Conservation (phyloP, 2,113 vertebrate species). For the Melospiza melodia region DNA sequence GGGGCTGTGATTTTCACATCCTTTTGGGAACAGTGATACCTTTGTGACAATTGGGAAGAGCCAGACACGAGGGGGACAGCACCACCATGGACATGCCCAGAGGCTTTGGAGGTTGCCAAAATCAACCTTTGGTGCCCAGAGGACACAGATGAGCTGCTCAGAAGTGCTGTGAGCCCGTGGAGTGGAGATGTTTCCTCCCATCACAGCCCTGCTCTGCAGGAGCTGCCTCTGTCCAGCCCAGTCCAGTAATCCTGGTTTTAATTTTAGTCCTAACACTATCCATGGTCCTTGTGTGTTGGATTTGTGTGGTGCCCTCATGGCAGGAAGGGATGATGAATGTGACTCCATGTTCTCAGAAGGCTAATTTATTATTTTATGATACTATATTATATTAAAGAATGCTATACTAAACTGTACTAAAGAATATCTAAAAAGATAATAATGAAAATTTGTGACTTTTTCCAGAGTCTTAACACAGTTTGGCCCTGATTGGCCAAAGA, state of each 20-base stretch:
- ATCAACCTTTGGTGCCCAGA: neutral
- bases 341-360: too few relatives aligned
- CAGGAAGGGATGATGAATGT: too few relatives aligned
- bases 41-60: neutral
- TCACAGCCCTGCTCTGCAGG: neutral
- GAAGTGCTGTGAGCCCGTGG: neutral
- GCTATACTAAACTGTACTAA: too few relatives aligned
- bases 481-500: too few relatives aligned
- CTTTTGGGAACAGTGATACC: neutral
- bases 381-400: too few relatives aligned
- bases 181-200: neutral
- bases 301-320: too few relatives aligned
- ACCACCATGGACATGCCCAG: neutral
- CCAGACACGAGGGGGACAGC: neutral
- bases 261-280: accelerated
- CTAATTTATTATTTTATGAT: too few relatives aligned
- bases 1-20: neutral
- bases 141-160: neutral
- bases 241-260: accelerated
- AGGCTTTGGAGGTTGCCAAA: neutral
- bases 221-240: neutral
- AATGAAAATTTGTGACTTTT: too few relatives aligned
- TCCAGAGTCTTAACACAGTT: too few relatives aligned
- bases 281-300: too few relatives aligned
- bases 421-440: too few relatives aligned